Evolutionary conservation across 37 sponge, comb jelly and placozoan species (phyloP).

Genomic region (Halichondria panicea): DNA sequence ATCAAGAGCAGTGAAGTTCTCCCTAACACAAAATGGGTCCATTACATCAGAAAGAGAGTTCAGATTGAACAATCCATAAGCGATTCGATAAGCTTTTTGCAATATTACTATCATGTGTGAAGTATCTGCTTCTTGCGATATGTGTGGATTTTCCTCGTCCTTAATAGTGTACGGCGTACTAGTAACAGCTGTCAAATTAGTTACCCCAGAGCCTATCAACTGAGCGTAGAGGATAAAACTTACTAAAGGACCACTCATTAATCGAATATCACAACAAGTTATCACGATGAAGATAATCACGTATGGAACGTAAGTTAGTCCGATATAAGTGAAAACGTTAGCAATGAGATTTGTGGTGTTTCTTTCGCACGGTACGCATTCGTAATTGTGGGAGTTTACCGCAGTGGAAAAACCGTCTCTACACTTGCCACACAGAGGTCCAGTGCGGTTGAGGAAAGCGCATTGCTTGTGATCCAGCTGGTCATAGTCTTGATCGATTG

Average conservation of each 20-base stretch:
- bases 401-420: neutral
- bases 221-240: neutral
- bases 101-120: too few relatives aligned
- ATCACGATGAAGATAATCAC: neutral
- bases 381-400: neutral
- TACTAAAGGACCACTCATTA: neutral
- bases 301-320: neutral
- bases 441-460: neutral
- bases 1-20: neutral
- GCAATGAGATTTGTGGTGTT: neutral
- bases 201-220: neutral
- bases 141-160: too few relatives aligned
- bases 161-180: too few relatives aligned
- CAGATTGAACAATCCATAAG: neutral
- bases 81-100: neutral
- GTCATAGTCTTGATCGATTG: neutral
- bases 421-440: neutral
- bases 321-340: neutral
- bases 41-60: neutral
- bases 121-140: too few relatives aligned
- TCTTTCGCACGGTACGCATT: neutral
- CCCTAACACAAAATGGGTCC: neutral
- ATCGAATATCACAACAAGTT: neutral
- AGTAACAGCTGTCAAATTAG: neutral
- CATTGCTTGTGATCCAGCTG: neutral